phyloP scores from a whole-genome alignment of 2,113 vertebrate species.

The Solea senegalensis region DNA sequence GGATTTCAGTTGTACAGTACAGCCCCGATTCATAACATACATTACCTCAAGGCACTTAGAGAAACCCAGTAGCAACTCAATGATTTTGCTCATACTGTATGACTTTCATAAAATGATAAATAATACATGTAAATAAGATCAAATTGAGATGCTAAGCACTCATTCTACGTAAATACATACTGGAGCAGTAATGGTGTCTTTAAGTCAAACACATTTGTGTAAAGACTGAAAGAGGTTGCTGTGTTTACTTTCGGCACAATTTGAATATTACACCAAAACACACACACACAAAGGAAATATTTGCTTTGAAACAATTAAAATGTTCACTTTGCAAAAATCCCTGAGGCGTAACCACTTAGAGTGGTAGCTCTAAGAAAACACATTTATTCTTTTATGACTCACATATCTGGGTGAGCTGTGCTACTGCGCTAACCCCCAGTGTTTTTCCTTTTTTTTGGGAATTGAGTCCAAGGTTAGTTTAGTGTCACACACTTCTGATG shows the following conservation, averaged over 20 bases:
- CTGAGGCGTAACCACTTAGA: conserved; percentile 1
- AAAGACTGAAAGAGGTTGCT: neutral
- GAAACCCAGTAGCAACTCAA: too few relatives aligned
- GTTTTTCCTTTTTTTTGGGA: conserved; percentile 41
- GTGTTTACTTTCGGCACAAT: neutral
- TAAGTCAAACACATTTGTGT: neutral
- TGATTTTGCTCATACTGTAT: neutral
- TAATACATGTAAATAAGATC: neutral
- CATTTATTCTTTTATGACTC: conserved; percentile 32
- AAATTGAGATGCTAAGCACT: neutral
- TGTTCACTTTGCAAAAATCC: neutral
- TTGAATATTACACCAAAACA: neutral
- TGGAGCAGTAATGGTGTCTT: neutral
- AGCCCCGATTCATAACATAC: too few relatives aligned
- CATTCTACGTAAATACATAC: neutral
- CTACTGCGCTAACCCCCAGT: conserved; percentile 36
- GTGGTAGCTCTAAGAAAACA: conserved; percentile 6
- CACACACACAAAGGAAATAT: neutral
- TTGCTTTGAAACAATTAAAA: conserved; percentile 19
- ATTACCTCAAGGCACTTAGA: too few relatives aligned
- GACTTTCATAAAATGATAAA: conserved; percentile 2
- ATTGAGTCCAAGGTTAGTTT: conserved; percentile 75
- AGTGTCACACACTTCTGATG: conserved; percentile 66
- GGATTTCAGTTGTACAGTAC: too few relatives aligned
- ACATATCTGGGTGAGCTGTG: conserved; percentile 39